These are phyloP conservation scores for Zosterops borbonicus DNA, from an alignment of 2,113 vertebrate genomes.

Conservation along the genomic window DNA sequence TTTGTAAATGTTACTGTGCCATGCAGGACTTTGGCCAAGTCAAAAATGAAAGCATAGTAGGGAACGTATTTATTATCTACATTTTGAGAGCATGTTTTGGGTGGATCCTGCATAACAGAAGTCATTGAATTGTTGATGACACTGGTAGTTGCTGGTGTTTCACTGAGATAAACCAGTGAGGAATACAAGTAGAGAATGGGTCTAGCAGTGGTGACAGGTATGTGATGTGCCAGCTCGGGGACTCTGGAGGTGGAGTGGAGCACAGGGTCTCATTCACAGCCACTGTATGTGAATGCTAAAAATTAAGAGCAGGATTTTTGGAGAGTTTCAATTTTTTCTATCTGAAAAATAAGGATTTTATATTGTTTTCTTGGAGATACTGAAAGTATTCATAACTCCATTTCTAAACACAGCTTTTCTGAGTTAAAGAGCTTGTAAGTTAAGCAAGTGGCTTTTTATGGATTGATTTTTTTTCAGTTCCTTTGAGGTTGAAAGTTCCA, in stretches of 20 bases:
- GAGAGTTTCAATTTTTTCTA: not conserved
- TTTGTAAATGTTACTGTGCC: not conserved
- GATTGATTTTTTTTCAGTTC: not conserved
- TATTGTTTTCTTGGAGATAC: not conserved
- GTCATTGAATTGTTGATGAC: not conserved
- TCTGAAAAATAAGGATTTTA: not conserved
- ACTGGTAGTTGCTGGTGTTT: not conserved
- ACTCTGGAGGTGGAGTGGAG: not conserved
- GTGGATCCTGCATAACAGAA: not conserved
- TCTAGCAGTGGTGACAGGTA: not conserved
- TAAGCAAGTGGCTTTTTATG: not conserved
- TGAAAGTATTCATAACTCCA: not conserved
- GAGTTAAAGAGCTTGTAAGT: not conserved
- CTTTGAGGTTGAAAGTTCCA: not conserved
- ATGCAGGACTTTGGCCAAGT: not conserved
- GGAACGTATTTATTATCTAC: not conserved
- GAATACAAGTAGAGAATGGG: not conserved
- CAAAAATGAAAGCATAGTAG: rapidly evolving
- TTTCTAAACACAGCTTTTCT: not conserved
- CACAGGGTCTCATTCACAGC: not conserved
- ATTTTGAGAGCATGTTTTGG: not conserved
- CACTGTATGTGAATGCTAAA: not conserved
- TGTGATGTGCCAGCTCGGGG: not conserved
- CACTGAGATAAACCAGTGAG: not conserved
- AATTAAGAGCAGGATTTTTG: not conserved